Evolutionary conservation across 2,113 vertebrate species (phyloP), one percentile per base, ranked within the genome.

Genomic region (Nerophis ophidion): DNA sequence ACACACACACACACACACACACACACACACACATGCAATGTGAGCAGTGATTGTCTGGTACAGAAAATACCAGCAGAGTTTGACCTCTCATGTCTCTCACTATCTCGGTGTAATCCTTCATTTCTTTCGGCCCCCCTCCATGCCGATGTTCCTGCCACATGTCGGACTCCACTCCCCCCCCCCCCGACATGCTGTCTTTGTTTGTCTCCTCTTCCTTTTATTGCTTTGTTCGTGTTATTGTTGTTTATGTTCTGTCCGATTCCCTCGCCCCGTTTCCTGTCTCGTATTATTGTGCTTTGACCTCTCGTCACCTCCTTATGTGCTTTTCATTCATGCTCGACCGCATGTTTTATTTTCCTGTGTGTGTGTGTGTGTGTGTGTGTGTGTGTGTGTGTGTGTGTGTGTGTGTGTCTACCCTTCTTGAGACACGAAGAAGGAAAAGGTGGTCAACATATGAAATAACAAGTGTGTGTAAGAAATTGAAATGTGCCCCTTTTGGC

Each of bases 31-130:
- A 80, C 75, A 51, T 63, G 57, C 54, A 42, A 65, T 77, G 60
- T 79, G 71, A 75, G 68, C 70, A 74, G 67, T 73, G 61, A 83
- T 86, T 84, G 81, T 84, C 66, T 77, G 63, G 50, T 71, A 54
- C 54, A 72, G 75, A 83, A 79, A 82, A 81, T 80, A 61, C 73
- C 76, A 72, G 66, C 42, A 48, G 62, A 77, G 69, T 71, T 61
- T 84, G 81, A 84, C 83, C 71, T 77, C 74, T 66, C 73, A 70
- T 48, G 52, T 62, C 74, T 71, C 61, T 61, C 73, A 66, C 63
- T 17, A 48, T 68, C 64, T 67, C 70, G 71, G 62, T 78, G 71
- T 74, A 79, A 80, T 78, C 62, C 73, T 55, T 80, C 72, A 59
- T 77, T 63, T 56, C 57, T 73, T 33, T 38, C 26, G 26, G 26